Conservation (phyloP, 2,797 vertebrate species). For the Esox lucius region DNA sequence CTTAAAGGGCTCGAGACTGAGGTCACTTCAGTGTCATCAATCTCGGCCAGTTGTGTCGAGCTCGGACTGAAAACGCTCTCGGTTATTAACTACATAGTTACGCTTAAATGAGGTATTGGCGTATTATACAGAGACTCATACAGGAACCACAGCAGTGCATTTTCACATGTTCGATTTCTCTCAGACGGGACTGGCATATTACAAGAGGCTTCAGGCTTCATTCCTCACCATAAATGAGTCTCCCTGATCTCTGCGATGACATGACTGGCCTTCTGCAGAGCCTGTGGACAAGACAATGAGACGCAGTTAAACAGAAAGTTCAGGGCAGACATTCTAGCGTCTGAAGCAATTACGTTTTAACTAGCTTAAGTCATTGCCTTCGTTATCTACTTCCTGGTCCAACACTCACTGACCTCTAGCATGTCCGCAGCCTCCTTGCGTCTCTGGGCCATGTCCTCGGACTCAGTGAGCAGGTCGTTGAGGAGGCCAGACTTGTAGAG, state of each 20-base stretch:
- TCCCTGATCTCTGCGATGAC: conserved; percentile 97
- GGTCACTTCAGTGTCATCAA: neutral
- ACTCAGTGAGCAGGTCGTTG: conserved; percentile 94
- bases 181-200: conserved; percentile 22
- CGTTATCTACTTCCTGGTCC: neutral
- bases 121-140: conserved; percentile 14
- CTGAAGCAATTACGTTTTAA: too few relatives aligned
- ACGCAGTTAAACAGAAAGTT: neutral
- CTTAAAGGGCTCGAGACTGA: neutral
- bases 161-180: conserved; percentile 8
- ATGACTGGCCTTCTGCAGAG: conserved; percentile 92
- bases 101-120: conserved; percentile 34
- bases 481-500: conserved; percentile 92
- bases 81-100: conserved; percentile 20
- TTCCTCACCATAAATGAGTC: conserved; percentile 93
- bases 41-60: neutral
- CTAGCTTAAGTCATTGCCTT: neutral
- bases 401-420: conserved; percentile 83
- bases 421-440: conserved; percentile 97
- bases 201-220: conserved; percentile 26
- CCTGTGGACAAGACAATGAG: conserved; percentile 67
- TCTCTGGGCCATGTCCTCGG: conserved; percentile 98
- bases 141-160: conserved; percentile 71
- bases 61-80: neutral
- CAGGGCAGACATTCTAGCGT: too few relatives aligned